Percentiles rank a stretch among this genome's conserved stretches.
phyloP scores from a whole-genome alignment of 2,888 invertebrate genomes.

The Archips crataeganus region DNA sequence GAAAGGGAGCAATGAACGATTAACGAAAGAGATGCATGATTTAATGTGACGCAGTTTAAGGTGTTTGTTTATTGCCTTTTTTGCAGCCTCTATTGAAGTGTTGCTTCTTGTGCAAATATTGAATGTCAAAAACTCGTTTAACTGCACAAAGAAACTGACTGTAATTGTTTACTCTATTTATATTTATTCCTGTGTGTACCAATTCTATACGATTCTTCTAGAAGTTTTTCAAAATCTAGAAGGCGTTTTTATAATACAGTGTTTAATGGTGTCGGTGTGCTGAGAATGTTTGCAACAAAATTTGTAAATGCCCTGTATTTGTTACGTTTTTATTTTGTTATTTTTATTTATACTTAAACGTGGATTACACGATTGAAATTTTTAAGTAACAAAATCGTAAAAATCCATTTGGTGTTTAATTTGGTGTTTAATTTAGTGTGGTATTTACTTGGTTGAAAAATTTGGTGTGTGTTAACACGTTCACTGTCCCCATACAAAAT shows the following conservation, averaged over 20 bases:
- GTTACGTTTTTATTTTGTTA: constrained; percentile 32
- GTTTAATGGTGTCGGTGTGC: constrained; percentile 27
- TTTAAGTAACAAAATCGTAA: constrained; percentile 41
- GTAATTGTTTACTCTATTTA: background rate
- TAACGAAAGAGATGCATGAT: background rate
- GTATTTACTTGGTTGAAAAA: no score
- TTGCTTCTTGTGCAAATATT: background rate
- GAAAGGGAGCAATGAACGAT: background rate
- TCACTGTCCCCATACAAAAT: no score
- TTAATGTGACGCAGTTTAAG: background rate
- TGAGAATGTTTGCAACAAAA: constrained; percentile 33
- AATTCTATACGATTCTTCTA: background rate
- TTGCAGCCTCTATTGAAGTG: background rate
- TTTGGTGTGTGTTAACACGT: no score
- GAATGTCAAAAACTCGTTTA: constrained; percentile 3
- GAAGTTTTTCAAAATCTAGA: constrained; percentile 20
- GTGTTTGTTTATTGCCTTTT: background rate
- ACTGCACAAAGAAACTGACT: background rate
- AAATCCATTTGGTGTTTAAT: constrained; percentile 6
- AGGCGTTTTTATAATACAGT: constrained; percentile 11
- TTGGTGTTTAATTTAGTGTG: background rate
- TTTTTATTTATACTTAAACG: constrained; percentile 35
- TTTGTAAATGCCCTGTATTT: constrained; percentile 27
- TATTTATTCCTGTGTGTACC: constrained; percentile 6
- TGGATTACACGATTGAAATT: constrained; percentile 22